Evolutionary conservation across 2,888 invertebrate genomes (phyloP).

Genomic region (Ichneumoninae sp.): DNA sequence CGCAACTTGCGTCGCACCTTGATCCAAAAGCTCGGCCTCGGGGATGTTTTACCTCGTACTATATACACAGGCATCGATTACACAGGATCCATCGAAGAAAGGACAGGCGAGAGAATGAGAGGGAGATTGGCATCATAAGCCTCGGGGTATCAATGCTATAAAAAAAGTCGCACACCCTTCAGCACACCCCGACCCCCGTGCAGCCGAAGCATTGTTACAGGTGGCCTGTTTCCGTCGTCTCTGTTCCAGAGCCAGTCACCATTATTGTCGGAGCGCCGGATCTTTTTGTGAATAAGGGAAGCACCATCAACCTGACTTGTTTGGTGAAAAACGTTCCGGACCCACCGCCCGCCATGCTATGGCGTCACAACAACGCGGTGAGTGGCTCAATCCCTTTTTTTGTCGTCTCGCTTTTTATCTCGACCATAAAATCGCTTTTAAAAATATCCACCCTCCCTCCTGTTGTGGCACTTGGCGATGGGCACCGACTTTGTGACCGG

Average conservation of each 20-base stretch:
- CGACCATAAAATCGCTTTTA: not conserved
- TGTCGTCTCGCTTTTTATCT: not conserved
- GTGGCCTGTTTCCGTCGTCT: slow-evolving; percentile 41
- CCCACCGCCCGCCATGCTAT: slow-evolving; percentile 92
- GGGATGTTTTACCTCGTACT: slow-evolving; percentile 20
- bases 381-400: slow-evolving; percentile 67
- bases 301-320: slow-evolving; percentile 95
- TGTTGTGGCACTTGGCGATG: too few species aligned
- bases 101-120: not conserved
- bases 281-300: slow-evolving; percentile 93
- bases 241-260: slow-evolving; percentile 90
- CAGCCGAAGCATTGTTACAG: slow-evolving; percentile 46
- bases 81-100: slow-evolving; percentile 37
- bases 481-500: too few species aligned
- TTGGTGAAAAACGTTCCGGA: slow-evolving; percentile 93
- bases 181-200: slow-evolving; percentile 11
- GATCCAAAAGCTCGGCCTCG: slow-evolving; percentile 69
- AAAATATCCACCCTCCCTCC: not conserved
- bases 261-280: slow-evolving; percentile 93
- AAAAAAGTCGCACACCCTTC: slow-evolving; percentile 44
- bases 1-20: slow-evolving; percentile 62
- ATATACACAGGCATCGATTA: not conserved
- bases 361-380: slow-evolving; percentile 91
- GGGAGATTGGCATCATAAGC: slow-evolving; percentile 47
- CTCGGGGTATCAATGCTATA: slow-evolving; percentile 34